These are phyloP conservation scores for Passerina amoena DNA, from an alignment of 2,113 vertebrate genomes.

Conservation along the genomic window DNA sequence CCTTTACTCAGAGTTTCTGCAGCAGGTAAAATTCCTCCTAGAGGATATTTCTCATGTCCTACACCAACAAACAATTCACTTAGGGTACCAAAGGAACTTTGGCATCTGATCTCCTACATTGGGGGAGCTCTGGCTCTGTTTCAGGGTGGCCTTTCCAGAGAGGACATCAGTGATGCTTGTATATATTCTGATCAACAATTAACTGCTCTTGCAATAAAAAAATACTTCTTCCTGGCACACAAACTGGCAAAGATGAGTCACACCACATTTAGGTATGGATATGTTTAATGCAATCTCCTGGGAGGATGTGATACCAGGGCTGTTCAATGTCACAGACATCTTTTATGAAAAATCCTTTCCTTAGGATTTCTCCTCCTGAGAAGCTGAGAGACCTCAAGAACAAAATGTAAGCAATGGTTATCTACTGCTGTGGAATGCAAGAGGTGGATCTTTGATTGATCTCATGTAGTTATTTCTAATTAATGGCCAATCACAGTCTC, in stretches of 20 bases:
- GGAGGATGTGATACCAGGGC: background rate
- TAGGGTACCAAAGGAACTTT: background rate
- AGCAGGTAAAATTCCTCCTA: background rate
- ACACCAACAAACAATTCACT: background rate
- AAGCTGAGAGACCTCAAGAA: too few relatives aligned
- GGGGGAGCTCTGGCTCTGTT: background rate
- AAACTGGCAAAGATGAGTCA: background rate
- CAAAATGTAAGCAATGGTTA: too few relatives aligned
- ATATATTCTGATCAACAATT: background rate
- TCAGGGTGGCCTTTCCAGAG: background rate
- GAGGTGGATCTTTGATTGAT: too few relatives aligned
- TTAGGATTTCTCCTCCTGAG: too few relatives aligned
- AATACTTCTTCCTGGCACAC: background rate
- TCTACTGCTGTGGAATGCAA: too few relatives aligned
- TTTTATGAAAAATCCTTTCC: too few relatives aligned
- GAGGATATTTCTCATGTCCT: background rate
- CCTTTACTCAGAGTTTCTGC: background rate
- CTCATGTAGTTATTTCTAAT: too few relatives aligned
- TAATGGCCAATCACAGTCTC: too few relatives aligned
- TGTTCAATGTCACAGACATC: background rate
- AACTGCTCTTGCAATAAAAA: background rate
- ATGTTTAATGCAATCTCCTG: background rate
- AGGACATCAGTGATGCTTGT: background rate
- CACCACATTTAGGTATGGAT: background rate
- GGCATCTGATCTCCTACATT: background rate